phyloP scores from a whole-genome alignment of 2,888 invertebrate species.

The Pterostichus madidus region DNA sequence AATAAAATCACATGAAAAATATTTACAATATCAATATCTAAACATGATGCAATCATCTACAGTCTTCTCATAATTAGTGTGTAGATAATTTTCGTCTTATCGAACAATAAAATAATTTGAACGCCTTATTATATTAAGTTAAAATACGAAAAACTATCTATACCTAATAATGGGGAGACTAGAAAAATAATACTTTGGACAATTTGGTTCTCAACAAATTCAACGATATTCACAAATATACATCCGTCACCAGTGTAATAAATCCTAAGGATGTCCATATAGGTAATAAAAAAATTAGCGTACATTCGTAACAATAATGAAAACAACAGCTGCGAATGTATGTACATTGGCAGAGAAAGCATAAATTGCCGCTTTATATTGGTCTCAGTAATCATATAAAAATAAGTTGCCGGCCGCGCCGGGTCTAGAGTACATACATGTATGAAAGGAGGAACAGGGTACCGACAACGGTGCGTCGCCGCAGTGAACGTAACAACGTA shows the following conservation, averaged over 20 bases:
- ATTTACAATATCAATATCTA: constrained; percentile 61
- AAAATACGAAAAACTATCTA: constrained; percentile 57
- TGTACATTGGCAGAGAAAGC: constrained; percentile 77
- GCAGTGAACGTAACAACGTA: constrained; percentile 30
- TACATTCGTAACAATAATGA: constrained; percentile 73
- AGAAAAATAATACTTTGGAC: constrained; percentile 62
- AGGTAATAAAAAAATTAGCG: constrained; percentile 59
- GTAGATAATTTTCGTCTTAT: constrained; percentile 54
- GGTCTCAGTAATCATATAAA: constrained; percentile 77
- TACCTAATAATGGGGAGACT: constrained; percentile 46
- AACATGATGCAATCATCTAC: constrained; percentile 52
- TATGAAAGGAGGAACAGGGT: constrained; percentile 64
- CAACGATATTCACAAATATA: constrained; percentile 76
- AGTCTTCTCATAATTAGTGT: constrained; percentile 61
- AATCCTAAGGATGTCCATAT: constrained; percentile 74
- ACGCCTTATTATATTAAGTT: constrained; percentile 45
- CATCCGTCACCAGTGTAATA: constrained; percentile 76
- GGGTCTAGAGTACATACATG: constrained; percentile 56
- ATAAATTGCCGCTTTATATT: constrained; percentile 74
- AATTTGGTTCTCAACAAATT: constrained; percentile 58
- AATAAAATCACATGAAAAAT: constrained; percentile 61
- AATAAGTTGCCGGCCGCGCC: constrained; percentile 72
- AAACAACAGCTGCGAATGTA: constrained; percentile 77
- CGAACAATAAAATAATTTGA: constrained; percentile 36
- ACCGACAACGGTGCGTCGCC: constrained; percentile 54